Base-by-base conservation (phyloP, 2,888 invertebrate genomes). In the Sisyra terminalis region DNA sequence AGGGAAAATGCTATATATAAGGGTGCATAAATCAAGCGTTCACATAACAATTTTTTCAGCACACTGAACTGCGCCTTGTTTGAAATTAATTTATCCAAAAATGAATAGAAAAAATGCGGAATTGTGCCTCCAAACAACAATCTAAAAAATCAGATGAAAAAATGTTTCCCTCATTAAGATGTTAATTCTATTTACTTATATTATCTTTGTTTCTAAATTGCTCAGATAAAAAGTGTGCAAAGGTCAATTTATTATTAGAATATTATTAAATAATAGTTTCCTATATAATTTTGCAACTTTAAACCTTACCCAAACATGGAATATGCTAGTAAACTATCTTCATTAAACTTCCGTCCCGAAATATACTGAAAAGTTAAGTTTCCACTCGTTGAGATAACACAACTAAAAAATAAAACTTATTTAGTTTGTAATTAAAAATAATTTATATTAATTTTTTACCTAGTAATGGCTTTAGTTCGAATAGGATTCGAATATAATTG, bases 81-180 rank as follows among this genome's bases (percentile, higher is more conserved):
- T 1, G 75, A 69, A 44, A 81, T 70, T 29, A 73, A 49, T 40
- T 63, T 62, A 48, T 81, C 80, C 37, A 80, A 54, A 29, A 70
- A 63, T 47, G 67, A 65, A 54, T 82, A 84, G 58, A 86, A 85
- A 54, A 74, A 82, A 59, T 86, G 85, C 1, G 86, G 85, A 3
- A 85, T 63, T 2, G 79, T 71, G 18, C 86, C 86, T 43, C 84
- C 85, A 59, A 86, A 84, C n/a, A 83, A 53, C 36, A 86, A 64
- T 39, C 84, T 83, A 60, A 35, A 59, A n/a, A 53, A 48, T 46
- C 29, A 46, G 46, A 42, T 42, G 34, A 35, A 42, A 24, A 16
- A 39, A 17, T 41, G 24, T 39, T 40, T 29, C 32, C 31, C n/a
- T 16, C 5, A 17, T 40, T 30, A 41, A 44, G 24, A 43, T 44